phyloP scores from a whole-genome alignment of 2,113 vertebrate species.

The Oncorhynchus kisutch region DNA sequence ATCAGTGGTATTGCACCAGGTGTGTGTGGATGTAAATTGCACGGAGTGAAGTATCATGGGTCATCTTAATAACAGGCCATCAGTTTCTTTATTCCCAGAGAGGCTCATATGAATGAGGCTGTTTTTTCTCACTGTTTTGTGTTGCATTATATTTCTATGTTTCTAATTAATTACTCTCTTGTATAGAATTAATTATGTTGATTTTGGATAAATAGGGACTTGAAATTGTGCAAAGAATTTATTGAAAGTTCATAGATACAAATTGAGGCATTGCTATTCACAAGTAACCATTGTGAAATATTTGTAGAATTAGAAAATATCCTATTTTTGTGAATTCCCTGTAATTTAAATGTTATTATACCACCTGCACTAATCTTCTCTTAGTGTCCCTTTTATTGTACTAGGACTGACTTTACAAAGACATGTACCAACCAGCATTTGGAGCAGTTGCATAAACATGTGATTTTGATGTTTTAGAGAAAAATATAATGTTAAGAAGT shows the following conservation, averaged over 20 bases:
- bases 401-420: constrained; percentile 16
- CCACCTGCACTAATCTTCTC: constrained; percentile 39
- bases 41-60: constrained; percentile 43
- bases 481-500: background rate
- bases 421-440: constrained; percentile 47
- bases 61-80: constrained; percentile 29
- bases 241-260: too few relatives aligned
- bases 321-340: constrained; percentile 9
- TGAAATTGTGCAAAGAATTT: background rate
- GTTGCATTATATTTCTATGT: constrained; percentile 55
- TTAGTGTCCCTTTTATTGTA: background rate
- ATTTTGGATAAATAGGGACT: constrained; percentile 44
- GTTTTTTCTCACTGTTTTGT: constrained; percentile 28
- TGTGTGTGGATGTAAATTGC: constrained; percentile 54
- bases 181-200: constrained; percentile 56
- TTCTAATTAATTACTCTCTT: constrained; percentile 50
- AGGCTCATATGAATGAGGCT: constrained; percentile 38
- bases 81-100: constrained; percentile 9
- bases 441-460: constrained; percentile 18
- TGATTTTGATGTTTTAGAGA: background rate
- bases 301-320: background rate
- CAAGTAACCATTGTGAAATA: background rate
- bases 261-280: background rate
- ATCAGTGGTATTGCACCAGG: constrained; percentile 41
- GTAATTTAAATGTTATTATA: constrained; percentile 13